These are phyloP conservation scores for Agapostemon virescens DNA, from an alignment of 2,888 invertebrate genomes.

Conservation along the genomic window DNA sequence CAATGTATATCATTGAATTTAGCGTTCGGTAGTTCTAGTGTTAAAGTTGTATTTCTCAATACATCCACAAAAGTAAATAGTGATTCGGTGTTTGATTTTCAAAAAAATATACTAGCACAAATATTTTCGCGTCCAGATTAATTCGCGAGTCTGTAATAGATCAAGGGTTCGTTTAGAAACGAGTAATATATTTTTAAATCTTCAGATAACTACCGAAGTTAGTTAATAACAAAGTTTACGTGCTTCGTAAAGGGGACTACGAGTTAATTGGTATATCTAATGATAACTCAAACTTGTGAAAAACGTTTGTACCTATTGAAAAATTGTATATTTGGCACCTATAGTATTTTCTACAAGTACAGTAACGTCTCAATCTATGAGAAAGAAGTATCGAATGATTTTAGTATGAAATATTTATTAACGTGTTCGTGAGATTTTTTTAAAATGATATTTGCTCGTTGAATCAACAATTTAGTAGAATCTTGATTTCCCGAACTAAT, in stretches of 20 bases:
- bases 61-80: too few species aligned
- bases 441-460: too few species aligned
- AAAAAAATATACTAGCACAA: too few species aligned
- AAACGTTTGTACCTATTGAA: not conserved
- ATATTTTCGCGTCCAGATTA: slow-evolving; percentile 8
- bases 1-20: too few species aligned
- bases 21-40: too few species aligned
- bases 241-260: not conserved
- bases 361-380: not conserved
- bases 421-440: too few species aligned
- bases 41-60: too few species aligned
- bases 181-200: not conserved
- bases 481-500: too few species aligned
- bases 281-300: not conserved
- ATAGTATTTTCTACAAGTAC: slow-evolving; percentile 5
- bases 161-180: not conserved
- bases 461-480: too few species aligned
- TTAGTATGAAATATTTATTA: not conserved
- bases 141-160: not conserved
- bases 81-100: too few species aligned
- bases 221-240: not conserved
- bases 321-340: not conserved
- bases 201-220: not conserved
- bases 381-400: not conserved
- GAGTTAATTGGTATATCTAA: not conserved